A percentile compares a stretch with the other conserved stretches of the same genome.
Evolutionary conservation across 2,888 invertebrate species (phyloP).

Genomic region (Ypsolopha scabrella): DNA sequence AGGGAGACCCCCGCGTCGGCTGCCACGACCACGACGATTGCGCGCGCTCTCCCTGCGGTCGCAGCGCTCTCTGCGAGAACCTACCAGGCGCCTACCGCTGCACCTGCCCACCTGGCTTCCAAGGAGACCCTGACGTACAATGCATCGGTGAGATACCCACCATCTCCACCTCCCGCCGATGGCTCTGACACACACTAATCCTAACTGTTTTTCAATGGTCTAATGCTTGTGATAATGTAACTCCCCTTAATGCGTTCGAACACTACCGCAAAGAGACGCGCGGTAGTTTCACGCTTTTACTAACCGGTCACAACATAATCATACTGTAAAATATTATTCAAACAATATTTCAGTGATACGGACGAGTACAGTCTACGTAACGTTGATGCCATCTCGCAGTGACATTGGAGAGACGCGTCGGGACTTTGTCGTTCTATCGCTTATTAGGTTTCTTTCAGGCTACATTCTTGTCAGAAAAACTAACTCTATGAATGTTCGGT

Average conservation of each 20-base stretch:
- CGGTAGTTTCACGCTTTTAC: constrained; percentile 63
- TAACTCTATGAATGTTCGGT: constrained; percentile 30
- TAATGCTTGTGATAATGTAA: constrained; percentile 52
- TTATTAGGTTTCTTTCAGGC: constrained; percentile 1
- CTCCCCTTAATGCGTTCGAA: constrained; percentile 29
- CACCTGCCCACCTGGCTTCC: constrained; percentile 84
- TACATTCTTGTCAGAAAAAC: constrained; percentile 36
- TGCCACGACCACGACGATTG: constrained; percentile 85
- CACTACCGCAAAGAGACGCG: constrained; percentile 60
- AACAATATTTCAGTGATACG: constrained; percentile 25
- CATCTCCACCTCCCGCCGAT: constrained; percentile 17
- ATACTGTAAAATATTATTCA: constrained; percentile 3
- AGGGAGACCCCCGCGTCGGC: constrained; percentile 81
- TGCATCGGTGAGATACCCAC: constrained; percentile 82
- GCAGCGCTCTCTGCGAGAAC: constrained; percentile 84
- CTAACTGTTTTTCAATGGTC: constrained; percentile 33
- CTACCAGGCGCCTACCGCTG: constrained; percentile 84
- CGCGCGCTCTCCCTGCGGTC: constrained; percentile 79
- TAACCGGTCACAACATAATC: constrained; percentile 29
- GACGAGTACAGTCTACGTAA: background rate
- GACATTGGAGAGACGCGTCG: background rate
- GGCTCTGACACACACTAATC: constrained; percentile 35
- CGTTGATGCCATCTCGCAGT: background rate
- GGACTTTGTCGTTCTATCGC: background rate
- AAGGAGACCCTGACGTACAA: constrained; percentile 80